These are phyloP conservation scores for Hemaris fuciformis DNA, from an alignment of 2,888 invertebrate genomes.

Conservation along the genomic window DNA sequence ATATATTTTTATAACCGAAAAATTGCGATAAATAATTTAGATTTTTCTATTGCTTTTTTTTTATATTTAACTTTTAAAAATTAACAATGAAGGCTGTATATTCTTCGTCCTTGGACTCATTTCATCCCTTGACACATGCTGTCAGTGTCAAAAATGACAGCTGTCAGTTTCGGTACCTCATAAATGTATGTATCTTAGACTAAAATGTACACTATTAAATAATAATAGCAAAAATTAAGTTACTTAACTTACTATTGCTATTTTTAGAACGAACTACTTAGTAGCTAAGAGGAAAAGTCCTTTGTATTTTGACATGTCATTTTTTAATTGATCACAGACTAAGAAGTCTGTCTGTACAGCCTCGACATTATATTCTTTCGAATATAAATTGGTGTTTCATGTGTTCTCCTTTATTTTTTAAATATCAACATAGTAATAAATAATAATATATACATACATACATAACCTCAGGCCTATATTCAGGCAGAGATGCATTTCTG, in stretches of 20 bases:
- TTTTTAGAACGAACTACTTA: slow-evolving; percentile 10
- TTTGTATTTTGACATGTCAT: slow-evolving; percentile 20
- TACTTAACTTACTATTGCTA: slow-evolving; percentile 45
- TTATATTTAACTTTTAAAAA: no score
- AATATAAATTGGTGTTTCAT: not conserved
- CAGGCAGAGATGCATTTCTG: no score
- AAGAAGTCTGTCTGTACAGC: slow-evolving; percentile 15
- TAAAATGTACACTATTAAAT: slow-evolving; percentile 14
- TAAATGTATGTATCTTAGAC: slow-evolving; percentile 2
- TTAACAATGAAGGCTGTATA: no score
- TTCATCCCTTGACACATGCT: not conserved
- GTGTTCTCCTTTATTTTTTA: no score
- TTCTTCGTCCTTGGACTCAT: not conserved
- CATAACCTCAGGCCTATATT: no score
- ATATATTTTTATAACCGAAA: no score
- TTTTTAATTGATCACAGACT: slow-evolving; percentile 18
- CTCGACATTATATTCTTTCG: not conserved
- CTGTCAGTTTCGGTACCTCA: not conserved
- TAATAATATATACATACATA: no score
- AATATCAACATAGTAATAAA: no score
- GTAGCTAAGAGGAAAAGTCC: slow-evolving; percentile 14
- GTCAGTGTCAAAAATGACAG: slow-evolving; percentile 6
- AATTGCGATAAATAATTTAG: no score
- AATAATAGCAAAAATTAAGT: slow-evolving; percentile 43
- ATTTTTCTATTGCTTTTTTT: no score